Conservation (phyloP, 2,113 vertebrate species). For the Tricholaema leucomelas region DNA sequence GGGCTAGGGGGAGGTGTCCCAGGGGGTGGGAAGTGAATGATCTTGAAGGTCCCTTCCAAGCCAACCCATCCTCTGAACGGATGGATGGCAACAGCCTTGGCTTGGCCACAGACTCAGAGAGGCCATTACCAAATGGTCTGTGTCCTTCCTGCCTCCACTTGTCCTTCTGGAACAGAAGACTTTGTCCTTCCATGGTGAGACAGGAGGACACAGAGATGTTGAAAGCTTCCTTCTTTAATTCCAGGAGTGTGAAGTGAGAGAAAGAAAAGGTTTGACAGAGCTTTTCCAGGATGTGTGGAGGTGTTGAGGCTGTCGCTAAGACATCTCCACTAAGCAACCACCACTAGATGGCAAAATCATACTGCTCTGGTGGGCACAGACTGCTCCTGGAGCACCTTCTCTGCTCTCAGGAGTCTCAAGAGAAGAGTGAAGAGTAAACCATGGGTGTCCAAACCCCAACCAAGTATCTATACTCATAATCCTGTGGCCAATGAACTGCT, state of each 20-base stretch:
- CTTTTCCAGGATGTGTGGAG: neutral
- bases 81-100: neutral
- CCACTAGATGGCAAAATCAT: constrained; percentile 79
- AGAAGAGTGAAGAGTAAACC: constrained; percentile 9
- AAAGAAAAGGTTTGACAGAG: neutral
- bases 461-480: no score
- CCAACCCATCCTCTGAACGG: no score
- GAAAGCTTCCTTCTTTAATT: neutral
- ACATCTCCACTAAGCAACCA: neutral
- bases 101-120: neutral
- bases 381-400: neutral
- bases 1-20: no score
- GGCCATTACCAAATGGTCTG: neutral
- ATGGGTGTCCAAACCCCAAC: neutral
- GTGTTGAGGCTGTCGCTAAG: neutral
- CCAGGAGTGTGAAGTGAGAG: neutral
- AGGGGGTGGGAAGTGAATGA: no score
- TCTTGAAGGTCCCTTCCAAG: no score
- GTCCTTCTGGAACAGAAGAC: neutral
- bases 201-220: neutral
- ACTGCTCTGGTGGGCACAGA: constrained; percentile 26
- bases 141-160: neutral
- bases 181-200: neutral
- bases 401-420: neutral
- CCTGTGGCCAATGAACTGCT: neutral